phyloP scores from a whole-genome alignment of 2,888 invertebrate species.

The Sarcophaga rosellei region DNA sequence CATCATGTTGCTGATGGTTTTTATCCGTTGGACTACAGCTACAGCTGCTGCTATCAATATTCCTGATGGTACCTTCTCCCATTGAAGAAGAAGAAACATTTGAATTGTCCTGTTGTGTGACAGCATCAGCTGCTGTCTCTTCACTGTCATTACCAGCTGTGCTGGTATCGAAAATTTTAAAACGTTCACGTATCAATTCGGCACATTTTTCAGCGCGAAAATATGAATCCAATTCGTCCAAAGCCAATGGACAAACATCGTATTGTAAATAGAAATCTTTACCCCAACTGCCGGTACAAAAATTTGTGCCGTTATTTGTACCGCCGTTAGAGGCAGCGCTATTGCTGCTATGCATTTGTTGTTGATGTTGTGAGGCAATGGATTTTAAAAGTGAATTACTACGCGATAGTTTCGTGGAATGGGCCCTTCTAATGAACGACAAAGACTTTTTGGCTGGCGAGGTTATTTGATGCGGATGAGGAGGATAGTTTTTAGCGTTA shows the following conservation, averaged over 20 bases:
- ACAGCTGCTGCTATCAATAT: constrained; percentile 64
- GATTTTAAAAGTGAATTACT: constrained; percentile 85
- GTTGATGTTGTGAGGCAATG: constrained; percentile 81
- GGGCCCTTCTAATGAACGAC: constrained; percentile 87
- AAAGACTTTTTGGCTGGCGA: constrained; percentile 83
- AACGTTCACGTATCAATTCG: constrained; percentile 79
- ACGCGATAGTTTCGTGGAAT: constrained; percentile 87
- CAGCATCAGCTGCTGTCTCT: constrained; percentile 19
- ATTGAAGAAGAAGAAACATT: constrained; percentile 51
- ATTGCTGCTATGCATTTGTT: constrained; percentile 71
- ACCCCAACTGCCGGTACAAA: constrained; percentile 76
- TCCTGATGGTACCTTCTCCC: constrained; percentile 61
- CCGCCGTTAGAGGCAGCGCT: constrained; percentile 19
- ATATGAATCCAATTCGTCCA: constrained; percentile 79
- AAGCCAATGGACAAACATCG: constrained; percentile 78
- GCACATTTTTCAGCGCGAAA: constrained; percentile 80
- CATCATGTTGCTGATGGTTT: constrained; percentile 22
- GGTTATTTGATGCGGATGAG: constrained; percentile 78
- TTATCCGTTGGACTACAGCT: constrained; percentile 65
- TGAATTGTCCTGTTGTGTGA: constrained; percentile 56
- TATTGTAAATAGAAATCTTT: constrained; percentile 78
- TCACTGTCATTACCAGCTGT: constrained; percentile 20
- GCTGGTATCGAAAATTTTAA: constrained; percentile 76
- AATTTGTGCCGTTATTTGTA: constrained; percentile 20
- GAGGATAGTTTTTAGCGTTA: constrained; percentile 61